These are phyloP conservation scores for Channa argus DNA, from an alignment of 2,113 vertebrate genomes.

Conservation along the genomic window DNA sequence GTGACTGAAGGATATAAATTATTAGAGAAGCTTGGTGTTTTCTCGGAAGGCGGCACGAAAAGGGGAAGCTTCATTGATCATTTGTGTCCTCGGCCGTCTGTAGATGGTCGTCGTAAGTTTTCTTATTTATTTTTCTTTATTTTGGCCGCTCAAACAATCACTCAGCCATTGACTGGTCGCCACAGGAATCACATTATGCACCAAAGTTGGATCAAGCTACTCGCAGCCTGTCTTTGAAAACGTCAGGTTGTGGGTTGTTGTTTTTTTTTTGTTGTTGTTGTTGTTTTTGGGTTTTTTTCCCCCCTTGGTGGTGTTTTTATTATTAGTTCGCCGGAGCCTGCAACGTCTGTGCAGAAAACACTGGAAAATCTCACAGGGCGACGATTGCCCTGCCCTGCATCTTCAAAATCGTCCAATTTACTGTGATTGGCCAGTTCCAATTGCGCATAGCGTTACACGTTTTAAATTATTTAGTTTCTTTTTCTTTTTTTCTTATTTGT, in stretches of 20 bases:
- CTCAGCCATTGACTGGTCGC: slow-evolving; percentile 28
- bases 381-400: slow-evolving; percentile 63
- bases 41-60: slow-evolving; percentile 81
- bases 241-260: slow-evolving; percentile 58
- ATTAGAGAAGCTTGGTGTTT: slow-evolving; percentile 62
- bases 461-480: slow-evolving; percentile 65
- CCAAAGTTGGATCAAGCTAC: slow-evolving; percentile 72
- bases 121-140: slow-evolving; percentile 1
- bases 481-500: slow-evolving; percentile 13
- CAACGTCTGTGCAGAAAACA: slow-evolving; percentile 37
- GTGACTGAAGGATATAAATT: slow-evolving; percentile 64
- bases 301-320: not conserved
- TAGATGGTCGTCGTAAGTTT: slow-evolving; percentile 33
- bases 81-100: slow-evolving; percentile 43
- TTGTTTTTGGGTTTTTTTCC: too few species aligned
- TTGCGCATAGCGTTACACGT: slow-evolving; percentile 3
- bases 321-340: slow-evolving; percentile 30
- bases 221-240: slow-evolving; percentile 72
- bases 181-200: slow-evolving; percentile 70
- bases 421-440: slow-evolving; percentile 39
- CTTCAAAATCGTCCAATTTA: slow-evolving; percentile 30
- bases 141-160: slow-evolving; percentile 9
- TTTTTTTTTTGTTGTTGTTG: not conserved
- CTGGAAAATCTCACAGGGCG: slow-evolving; percentile 26
- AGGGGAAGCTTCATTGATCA: slow-evolving; percentile 79